phyloP scores from a whole-genome alignment of 1,140 invertebrate genomes.

The Ganaspis sp. region DNA sequence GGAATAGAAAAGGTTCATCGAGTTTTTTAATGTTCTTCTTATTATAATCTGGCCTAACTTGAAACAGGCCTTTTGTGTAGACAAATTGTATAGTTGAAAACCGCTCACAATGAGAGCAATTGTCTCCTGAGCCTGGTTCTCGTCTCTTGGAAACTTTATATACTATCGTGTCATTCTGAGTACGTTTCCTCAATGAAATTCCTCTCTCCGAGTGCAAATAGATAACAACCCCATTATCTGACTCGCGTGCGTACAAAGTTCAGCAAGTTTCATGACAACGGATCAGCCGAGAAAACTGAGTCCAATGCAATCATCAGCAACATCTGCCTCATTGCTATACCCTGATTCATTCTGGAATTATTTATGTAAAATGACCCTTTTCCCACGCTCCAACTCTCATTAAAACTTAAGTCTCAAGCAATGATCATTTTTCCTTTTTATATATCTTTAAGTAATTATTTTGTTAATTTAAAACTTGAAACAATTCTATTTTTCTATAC shows the following conservation, averaged over 20 bases:
- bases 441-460: no score
- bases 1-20: neutral
- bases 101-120: neutral
- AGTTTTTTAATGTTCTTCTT: neutral
- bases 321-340: neutral
- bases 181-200: slow-evolving; percentile 43
- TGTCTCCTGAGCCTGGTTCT: neutral
- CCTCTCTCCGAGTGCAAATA: slow-evolving; percentile 40
- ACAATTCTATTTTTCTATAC: no score
- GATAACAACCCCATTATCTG: slow-evolving; percentile 44
- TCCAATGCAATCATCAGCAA: slow-evolving; percentile 6
- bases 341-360: slow-evolving; percentile 17
- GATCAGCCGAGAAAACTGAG: slow-evolving; percentile 23
- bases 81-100: slow-evolving; percentile 3
- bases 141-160: neutral
- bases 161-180: slow-evolving; percentile 26
- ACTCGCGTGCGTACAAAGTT: slow-evolving; percentile 48
- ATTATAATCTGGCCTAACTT: neutral
- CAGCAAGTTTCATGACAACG: slow-evolving; percentile 43
- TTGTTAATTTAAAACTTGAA: no score
- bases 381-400: no score
- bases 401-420: no score
- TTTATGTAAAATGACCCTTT: no score
- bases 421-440: no score
- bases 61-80: neutral